Evolutionary conservation across 2,888 invertebrate genomes (phyloP), one percentile per base, ranked within the genome.

Genomic region (Pegoplata infirma): DNA sequence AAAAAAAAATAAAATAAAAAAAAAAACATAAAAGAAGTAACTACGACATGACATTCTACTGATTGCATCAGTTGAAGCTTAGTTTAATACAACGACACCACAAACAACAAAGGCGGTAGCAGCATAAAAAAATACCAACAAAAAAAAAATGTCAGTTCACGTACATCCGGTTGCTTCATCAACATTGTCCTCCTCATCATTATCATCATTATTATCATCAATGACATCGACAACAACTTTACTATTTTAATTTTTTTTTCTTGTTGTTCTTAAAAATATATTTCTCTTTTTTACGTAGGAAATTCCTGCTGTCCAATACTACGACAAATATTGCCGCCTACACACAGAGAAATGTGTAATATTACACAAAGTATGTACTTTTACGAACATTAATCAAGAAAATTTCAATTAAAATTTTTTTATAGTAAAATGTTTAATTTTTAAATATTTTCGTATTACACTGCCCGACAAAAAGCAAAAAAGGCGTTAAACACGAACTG

Each of bases 51-150:
- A 71, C 79, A 79, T 77, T 80, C 58, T 58, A 77, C 80, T 82
- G 82, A 82, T 82, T 82, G 82, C 78, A 81, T 80, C 81, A 82
- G 80, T 82, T 82, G 78, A 78, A 81, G 81, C 80, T 82, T 64
- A 77, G 71, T 68, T 78, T 78, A 78, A 78, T 73, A 68, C 66
- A 40, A 63, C 36, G 44, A 32, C 61, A 73, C 67, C 66, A 73
- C 77, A 67, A 63, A 17, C 63, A 77, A 63, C 68, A 19, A 25
- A 19, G 8, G 46, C 23, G 44, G 49, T 71, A 47, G 61, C 19
- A 59, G 16, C 0, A n/a, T 1, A 14, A 46, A 66, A 16, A 28
- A 28, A 71, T 7, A 19, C 25, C 28, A 19, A 14, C 32, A 21
- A 53, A 55, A 71, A 49, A 16, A 32, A 71, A 80, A 77, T 40